Conservation (phyloP, 2,797 vertebrate species). For the Vultur gryphus region DNA sequence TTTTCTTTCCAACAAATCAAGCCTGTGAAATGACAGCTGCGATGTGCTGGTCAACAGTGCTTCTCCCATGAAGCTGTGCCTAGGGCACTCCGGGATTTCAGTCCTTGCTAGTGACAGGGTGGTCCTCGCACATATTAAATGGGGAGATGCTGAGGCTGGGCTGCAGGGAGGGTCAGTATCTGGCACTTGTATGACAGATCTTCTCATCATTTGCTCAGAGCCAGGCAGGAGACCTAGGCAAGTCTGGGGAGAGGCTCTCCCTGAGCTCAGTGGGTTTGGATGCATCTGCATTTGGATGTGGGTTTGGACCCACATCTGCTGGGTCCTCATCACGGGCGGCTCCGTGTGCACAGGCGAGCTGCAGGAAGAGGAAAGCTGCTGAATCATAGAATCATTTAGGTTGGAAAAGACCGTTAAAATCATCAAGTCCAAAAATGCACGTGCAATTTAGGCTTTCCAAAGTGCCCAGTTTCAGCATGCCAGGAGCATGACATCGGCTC, state of each 20-base stretch:
- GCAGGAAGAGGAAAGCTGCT: not conserved
- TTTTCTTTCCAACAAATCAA: not conserved
- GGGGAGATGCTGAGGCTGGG: not conserved
- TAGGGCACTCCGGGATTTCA: not conserved
- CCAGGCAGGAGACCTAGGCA: not conserved
- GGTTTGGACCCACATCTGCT: not conserved
- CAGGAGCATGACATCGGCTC: not conserved
- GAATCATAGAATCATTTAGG: not conserved
- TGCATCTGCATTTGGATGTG: too few species aligned
- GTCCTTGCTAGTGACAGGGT: not conserved
- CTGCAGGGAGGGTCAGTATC: too few species aligned
- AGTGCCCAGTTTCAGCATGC: not conserved
- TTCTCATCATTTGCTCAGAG: not conserved
- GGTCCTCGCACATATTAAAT: not conserved
- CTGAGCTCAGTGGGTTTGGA: not conserved
- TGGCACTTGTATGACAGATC: not conserved
- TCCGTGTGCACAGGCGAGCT: fast-evolving
- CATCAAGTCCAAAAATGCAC: fast-evolving
- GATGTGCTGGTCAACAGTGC: not conserved
- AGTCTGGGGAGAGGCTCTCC: not conserved
- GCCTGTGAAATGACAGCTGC: not conserved
- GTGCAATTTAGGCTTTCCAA: not conserved
- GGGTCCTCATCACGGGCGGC: fast-evolving
- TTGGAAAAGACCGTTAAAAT: not conserved
- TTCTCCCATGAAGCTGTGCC: not conserved